These are phyloP conservation scores for Lasiurus borealis DNA, from an alignment of 2,113 vertebrate species.

Conservation along the genomic window DNA sequence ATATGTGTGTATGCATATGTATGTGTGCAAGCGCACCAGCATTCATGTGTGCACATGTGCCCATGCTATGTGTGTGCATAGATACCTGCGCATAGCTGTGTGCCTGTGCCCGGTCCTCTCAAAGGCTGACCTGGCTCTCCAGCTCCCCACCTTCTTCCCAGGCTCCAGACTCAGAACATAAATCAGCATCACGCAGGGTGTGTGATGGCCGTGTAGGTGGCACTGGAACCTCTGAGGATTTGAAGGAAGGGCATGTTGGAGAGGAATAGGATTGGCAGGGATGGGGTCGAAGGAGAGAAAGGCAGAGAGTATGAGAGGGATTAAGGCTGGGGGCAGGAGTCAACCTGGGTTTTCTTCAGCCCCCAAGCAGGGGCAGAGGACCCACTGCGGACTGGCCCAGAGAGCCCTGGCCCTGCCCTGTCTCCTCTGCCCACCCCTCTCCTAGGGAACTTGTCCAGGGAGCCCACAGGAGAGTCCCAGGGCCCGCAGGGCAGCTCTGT, in stretches of 20 bases:
- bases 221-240: background rate
- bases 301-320: no score
- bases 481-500: accelerated
- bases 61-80: background rate
- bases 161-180: background rate
- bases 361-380: background rate
- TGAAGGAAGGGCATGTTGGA: background rate
- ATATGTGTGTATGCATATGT: background rate
- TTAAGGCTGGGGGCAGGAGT: background rate
- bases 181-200: background rate
- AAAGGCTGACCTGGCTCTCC: background rate
- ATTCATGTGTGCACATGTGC: background rate
- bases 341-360: background rate
- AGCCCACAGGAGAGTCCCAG: background rate
- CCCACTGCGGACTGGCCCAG: background rate
- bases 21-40: no score
- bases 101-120: background rate
- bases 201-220: background rate
- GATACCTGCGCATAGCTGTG: accelerated
- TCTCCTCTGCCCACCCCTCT: background rate
- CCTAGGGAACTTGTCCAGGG: background rate
- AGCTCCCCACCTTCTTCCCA: background rate
- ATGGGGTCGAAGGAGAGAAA: background rate
- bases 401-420: background rate
- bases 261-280: background rate